Evolutionary conservation across 2,888 invertebrate genomes (phyloP).

Genomic region (Caenorhabditis sp.): DNA sequence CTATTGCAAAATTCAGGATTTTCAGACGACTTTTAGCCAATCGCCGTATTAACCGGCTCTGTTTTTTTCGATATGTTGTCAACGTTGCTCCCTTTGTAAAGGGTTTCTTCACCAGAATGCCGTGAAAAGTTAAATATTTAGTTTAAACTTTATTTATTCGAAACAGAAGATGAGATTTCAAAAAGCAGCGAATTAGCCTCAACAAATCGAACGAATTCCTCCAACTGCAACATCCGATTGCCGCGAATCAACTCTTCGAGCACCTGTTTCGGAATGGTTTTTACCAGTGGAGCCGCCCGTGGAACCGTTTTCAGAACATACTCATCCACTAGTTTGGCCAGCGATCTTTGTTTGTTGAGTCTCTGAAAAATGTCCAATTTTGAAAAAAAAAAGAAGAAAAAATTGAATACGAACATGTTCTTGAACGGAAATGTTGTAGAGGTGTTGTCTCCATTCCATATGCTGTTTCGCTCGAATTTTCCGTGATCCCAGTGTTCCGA

Average conservation of each 20-base stretch:
- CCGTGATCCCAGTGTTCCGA: constrained; percentile 43
- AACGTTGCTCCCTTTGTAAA: too few relatives aligned
- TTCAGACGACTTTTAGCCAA: too few relatives aligned
- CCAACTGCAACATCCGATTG: constrained; percentile 22
- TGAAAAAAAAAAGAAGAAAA: too few relatives aligned
- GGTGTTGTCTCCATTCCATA: constrained; percentile 49
- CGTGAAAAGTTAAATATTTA: too few relatives aligned
- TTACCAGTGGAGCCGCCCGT: constrained; percentile 28
- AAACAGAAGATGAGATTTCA: constrained; percentile 4
- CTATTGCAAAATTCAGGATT: too few relatives aligned
- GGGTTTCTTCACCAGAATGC: too few relatives aligned
- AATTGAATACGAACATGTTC: constrained; percentile 26
- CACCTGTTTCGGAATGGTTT: constrained; percentile 32
- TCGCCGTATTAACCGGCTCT: too few relatives aligned
- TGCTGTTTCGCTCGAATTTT: constrained; percentile 54
- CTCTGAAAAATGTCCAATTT: too few relatives aligned
- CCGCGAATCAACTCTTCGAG: constrained; percentile 26
- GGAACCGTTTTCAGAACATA: constrained; percentile 24
- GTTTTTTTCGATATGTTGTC: too few relatives aligned
- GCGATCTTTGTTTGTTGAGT: constrained; percentile 8
- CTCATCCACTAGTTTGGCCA: constrained; percentile 20
- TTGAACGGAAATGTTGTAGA: constrained; percentile 31
- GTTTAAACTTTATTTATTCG: too few relatives aligned
- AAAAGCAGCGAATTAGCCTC: background rate
- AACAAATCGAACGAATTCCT: constrained; percentile 37